Evolutionary conservation across 2,113 vertebrate species (phyloP).

Genomic region (Silurus meridionalis): DNA sequence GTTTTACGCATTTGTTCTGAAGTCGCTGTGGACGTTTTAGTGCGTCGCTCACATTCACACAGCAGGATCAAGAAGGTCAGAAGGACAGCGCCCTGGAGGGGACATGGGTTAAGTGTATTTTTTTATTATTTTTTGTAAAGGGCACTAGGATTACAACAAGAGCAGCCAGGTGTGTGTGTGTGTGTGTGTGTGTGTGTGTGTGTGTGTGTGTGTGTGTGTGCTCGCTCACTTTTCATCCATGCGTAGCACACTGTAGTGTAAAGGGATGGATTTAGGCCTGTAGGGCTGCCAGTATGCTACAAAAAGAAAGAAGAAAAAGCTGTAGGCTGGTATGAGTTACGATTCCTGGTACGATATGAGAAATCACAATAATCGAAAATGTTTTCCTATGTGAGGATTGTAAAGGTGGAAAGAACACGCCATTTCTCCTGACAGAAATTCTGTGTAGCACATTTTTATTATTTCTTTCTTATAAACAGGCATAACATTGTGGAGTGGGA

Average conservation of each 20-base stretch:
- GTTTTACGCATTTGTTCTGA: neutral
- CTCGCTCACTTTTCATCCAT: neutral
- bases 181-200: neutral
- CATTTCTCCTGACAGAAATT: neutral
- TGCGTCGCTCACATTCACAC: neutral
- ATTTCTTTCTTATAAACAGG: too few species aligned
- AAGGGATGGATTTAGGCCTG: neutral
- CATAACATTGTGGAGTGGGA: too few species aligned
- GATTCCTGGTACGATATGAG: neutral
- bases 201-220: neutral
- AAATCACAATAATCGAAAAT: too few species aligned
- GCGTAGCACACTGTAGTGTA: neutral
- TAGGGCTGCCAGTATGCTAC: neutral
- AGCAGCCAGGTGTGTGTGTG: neutral
- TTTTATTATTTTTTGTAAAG: neutral
- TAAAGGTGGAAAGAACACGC: neutral
- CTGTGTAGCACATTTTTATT: neutral
- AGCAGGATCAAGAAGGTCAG: neutral
- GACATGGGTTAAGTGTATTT: neutral
- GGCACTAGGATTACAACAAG: neutral
- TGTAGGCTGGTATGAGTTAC: neutral
- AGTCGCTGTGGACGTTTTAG: neutral
- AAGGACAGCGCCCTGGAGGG: too few species aligned
- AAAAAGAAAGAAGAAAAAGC: neutral
- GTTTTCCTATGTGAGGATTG: too few species aligned